Conservation (phyloP, 2,797 vertebrate species). For the Enteromius afrohamiltoni region DNA sequence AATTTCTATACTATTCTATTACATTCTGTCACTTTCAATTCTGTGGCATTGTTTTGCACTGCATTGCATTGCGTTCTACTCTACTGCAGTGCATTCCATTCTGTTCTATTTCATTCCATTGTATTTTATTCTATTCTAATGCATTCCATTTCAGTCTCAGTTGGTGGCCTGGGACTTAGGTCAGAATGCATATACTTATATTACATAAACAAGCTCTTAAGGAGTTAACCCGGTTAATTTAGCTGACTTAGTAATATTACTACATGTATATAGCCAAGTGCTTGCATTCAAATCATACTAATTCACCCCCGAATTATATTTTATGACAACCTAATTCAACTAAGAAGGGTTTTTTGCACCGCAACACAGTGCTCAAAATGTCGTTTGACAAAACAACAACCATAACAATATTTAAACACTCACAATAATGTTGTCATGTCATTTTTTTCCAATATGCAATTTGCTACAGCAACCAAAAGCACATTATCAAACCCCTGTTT, state of each 20-base stretch:
- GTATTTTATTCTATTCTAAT: too few relatives aligned
- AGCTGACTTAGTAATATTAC: background rate
- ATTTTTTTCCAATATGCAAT: background rate
- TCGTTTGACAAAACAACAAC: background rate
- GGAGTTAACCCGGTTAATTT: background rate
- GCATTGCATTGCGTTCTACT: too few relatives aligned
- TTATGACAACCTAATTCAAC: background rate
- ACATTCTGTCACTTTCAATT: background rate
- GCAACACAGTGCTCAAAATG: background rate
- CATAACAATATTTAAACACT: background rate
- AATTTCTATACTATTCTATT: too few relatives aligned
- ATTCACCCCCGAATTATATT: background rate
- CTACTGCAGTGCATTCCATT: too few relatives aligned
- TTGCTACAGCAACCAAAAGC: slow-evolving; percentile 1
- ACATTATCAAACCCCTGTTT: background rate
- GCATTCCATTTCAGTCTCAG: background rate
- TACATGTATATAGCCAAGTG: background rate
- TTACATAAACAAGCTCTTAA: background rate
- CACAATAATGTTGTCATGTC: background rate
- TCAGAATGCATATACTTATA: background rate
- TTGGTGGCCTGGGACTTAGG: background rate
- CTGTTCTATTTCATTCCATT: too few relatives aligned
- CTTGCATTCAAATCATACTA: background rate
- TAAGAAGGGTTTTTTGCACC: background rate
- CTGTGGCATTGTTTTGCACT: too few relatives aligned